Base-by-base conservation (phyloP, 2,888 invertebrate species). In the Cephus pygmeus region DNA sequence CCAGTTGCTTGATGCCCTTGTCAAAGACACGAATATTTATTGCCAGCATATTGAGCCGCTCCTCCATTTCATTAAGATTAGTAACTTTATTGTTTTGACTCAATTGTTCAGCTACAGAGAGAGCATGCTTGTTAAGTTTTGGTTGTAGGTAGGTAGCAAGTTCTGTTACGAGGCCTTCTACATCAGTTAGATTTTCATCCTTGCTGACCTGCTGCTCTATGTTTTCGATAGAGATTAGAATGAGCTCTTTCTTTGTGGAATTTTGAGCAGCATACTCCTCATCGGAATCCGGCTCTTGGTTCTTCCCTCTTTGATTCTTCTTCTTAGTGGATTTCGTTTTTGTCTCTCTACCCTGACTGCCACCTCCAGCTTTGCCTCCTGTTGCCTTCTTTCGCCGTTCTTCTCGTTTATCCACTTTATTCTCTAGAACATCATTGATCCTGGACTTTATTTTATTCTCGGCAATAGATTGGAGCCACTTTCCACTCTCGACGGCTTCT, bases 261-360 rank as follows among this genome's bases (percentile, higher is more conserved):
- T 73, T 68, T 56, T 79, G 82, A 12, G 40, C 88, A 12, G 86
- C 75, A 36, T 92, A 92, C 35, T 96, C 96, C 84, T 95, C 95
- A 76, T 94, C 94, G 4, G 95, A 96, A 81, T 96, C 96, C 76
- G 94, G 94, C 73, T 93, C 93, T 75, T 93, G 92, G 87, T 93
- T 93, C 87, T 93, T 94, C n/a, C 92, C 92, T 56, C 91, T 93
- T 87, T 91, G 92, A 80, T 92, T 92, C 90, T 95, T 95, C 92
- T 98, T 98, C 89, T 98, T 98, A 0, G 96, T 96, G 3, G 98
- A 96, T 90, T 97, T 98, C 0, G 97, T 98, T 93, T 98, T 98
- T 0, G 98, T 98, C 93, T 99, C 98, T 69, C 98, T 93, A 0
- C 98, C 98, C 91, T 98, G 98, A 15, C 96, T 94, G 1, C 98